Evolutionary conservation across 2,888 invertebrate species (phyloP).

Genomic region (Acronicta psi): DNA sequence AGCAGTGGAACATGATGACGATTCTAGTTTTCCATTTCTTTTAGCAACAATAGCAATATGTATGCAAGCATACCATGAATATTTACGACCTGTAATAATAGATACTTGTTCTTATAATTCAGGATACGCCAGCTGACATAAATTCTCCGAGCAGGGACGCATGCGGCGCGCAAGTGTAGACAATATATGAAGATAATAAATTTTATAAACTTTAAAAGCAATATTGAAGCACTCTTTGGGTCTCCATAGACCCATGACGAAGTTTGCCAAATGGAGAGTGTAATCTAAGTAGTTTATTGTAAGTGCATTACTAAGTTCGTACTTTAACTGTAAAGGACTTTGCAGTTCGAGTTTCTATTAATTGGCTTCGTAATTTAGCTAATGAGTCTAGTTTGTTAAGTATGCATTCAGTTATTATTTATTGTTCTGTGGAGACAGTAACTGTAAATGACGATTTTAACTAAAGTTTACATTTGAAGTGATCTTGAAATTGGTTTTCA

Average conservation of each 20-base stretch:
- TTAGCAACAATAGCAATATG: constrained; percentile 27
- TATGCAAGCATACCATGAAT: constrained; percentile 40
- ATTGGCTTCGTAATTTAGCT: constrained; percentile 54
- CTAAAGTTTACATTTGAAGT: neutral
- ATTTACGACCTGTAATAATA: constrained; percentile 58
- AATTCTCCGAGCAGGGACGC: constrained; percentile 66
- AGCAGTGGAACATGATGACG: no score
- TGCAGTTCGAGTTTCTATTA: constrained; percentile 47
- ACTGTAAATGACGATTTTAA: no score
- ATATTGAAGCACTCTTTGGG: constrained; percentile 71
- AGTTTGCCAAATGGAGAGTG: constrained; percentile 63
- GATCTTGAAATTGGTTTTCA: neutral
- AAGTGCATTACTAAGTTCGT: constrained; percentile 53
- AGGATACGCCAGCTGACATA: constrained; percentile 64
- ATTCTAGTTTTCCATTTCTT: constrained; percentile 11
- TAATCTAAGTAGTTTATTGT: constrained; percentile 58
- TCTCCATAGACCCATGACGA: constrained; percentile 58
- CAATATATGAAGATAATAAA: constrained; percentile 78
- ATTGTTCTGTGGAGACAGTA: constrained; percentile 34
- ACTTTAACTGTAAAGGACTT: constrained; percentile 39
- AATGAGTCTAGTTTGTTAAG: constrained; percentile 45
- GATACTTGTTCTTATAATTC: constrained; percentile 59
- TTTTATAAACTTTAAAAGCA: constrained; percentile 78
- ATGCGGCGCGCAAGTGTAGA: constrained; percentile 72
- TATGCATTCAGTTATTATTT: constrained; percentile 50